Evolutionary conservation across 2,888 invertebrate species (phyloP).

Genomic region (Drosophila fulvimacula): DNA sequence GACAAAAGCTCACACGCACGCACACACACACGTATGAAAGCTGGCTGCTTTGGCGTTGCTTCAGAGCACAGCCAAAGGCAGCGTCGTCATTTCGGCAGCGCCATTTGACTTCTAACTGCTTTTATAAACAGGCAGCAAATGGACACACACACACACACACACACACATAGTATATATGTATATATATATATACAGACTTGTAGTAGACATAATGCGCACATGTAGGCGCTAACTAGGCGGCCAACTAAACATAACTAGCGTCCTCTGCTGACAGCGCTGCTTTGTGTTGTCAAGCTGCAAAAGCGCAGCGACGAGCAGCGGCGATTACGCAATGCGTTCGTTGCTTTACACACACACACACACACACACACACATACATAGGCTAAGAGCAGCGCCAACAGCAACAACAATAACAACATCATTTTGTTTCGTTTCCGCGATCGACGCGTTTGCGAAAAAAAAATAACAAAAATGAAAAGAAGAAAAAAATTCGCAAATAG

Average conservation of each 20-base stretch:
- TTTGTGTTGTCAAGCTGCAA: conserved; percentile 70
- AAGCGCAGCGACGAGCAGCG: conserved; percentile 56
- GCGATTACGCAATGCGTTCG: conserved; percentile 77
- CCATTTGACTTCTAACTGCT: conserved; percentile 68
- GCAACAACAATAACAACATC: conserved; percentile 29
- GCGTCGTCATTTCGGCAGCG: conserved; percentile 51
- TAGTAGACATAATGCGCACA: conserved; percentile 11
- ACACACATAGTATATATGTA: conserved; percentile 9
- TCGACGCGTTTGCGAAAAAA: conserved; percentile 62
- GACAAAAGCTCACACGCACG: conserved; percentile 53
- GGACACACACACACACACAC: conserved; percentile 11
- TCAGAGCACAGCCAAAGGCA: conserved; percentile 4
- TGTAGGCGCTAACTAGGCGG: conserved; percentile 57
- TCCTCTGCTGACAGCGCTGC: conserved; percentile 56
- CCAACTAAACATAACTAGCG: conserved; percentile 62
- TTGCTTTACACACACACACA: conserved; percentile 45
- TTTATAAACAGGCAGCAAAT: conserved; percentile 30
- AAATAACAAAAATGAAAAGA: conserved; percentile 17
- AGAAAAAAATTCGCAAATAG: conserved; percentile 64
- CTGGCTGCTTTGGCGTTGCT: conserved; percentile 33
- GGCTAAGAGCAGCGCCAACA: conserved; percentile 34
- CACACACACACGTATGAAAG: conserved; percentile 28
- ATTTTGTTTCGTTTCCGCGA: conserved; percentile 77
- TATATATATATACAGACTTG: no score
- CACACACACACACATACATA: conserved; percentile 19